Base-by-base conservation (phyloP, 2,797 vertebrate genomes). In the Sebastes jordani region DNA sequence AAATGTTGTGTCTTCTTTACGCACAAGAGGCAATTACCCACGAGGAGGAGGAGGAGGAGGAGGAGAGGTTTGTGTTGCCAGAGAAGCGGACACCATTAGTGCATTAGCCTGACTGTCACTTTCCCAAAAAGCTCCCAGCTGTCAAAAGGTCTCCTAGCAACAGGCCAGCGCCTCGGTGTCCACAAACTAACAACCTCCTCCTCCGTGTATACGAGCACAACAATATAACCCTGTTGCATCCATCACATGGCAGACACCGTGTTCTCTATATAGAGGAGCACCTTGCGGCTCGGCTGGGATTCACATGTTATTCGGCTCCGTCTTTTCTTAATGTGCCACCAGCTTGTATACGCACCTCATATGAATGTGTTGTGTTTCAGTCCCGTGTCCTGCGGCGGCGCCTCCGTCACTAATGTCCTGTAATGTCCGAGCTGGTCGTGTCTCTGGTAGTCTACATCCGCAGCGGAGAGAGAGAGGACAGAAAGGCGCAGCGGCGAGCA, bases 71-170 rank as follows among this genome's bases (percentile, higher is more conserved):
- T 82, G 76, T 38, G 89, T 89, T 89, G 80, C 83, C 83, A 84
- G 74, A 90, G 71, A 75, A 74, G 36, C 78, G 91, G 71, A 81
- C 77, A 81, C 75, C 83, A 77, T 88, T 81, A 88, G 71, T 80
- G 81, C 86, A 82, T 89, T 78, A 66, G 13, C 36, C 63, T 27
- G 80, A 85, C 80, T 86, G 82, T 88, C 90, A 94, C 91, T 91
- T 85, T 85, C 71, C 87, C 87, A 85, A 86, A 88, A 89, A 89
- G 92, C 92, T 91, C 85, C 81, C 87, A 88, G 91, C 94, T 94
- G 93, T 95, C 93, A 94, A 86, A 81, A 76, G 81, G 93, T 95
- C 85, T 95, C 95, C 93, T 95, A 96, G 96, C 95, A 96, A 96
- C 96, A 95, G 93, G 92, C 91, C 91, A 93, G 91, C 94, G 93